These are phyloP conservation scores for Ptilorrhoa leucosticta DNA, from an alignment of 2,113 vertebrate species.

Conservation along the genomic window DNA sequence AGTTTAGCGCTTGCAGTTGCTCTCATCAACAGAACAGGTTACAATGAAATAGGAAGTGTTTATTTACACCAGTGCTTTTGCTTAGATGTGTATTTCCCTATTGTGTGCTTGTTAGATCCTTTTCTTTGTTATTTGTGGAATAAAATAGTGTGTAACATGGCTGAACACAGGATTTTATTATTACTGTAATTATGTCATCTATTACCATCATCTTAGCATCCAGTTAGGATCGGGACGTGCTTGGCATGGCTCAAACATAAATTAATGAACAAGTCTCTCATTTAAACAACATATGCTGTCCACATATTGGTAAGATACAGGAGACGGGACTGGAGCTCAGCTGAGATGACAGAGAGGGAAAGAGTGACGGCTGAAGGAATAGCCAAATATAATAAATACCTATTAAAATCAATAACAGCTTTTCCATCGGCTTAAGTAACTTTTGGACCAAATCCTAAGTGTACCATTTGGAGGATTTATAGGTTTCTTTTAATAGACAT, in stretches of 20 bases:
- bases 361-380: slow-evolving; percentile 14
- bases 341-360: slow-evolving; percentile 33
- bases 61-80: neutral
- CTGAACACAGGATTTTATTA: slow-evolving; percentile 9
- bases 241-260: slow-evolving; percentile 23
- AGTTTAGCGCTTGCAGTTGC: neutral
- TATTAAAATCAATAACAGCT: slow-evolving; percentile 65
- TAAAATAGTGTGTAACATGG: neutral
- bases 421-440: slow-evolving; percentile 47
- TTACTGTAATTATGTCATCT: slow-evolving; percentile 45
- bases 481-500: slow-evolving; percentile 33
- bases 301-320: slow-evolving; percentile 3
- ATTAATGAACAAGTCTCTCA: neutral
- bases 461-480: slow-evolving; percentile 56
- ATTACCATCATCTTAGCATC: slow-evolving; percentile 23
- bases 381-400: slow-evolving; percentile 58
- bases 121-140: neutral
- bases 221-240: neutral
- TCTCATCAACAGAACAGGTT: neutral
- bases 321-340: neutral
- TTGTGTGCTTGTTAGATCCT: neutral
- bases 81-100: neutral
- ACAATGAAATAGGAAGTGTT: neutral
- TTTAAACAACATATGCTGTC: slow-evolving; percentile 23
- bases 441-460: slow-evolving; percentile 48